A percentile compares a stretch with the other conserved stretches of the same genome.
Conservation (phyloP, 2,888 invertebrate species). For the Rugalucina vietnamica region DNA sequence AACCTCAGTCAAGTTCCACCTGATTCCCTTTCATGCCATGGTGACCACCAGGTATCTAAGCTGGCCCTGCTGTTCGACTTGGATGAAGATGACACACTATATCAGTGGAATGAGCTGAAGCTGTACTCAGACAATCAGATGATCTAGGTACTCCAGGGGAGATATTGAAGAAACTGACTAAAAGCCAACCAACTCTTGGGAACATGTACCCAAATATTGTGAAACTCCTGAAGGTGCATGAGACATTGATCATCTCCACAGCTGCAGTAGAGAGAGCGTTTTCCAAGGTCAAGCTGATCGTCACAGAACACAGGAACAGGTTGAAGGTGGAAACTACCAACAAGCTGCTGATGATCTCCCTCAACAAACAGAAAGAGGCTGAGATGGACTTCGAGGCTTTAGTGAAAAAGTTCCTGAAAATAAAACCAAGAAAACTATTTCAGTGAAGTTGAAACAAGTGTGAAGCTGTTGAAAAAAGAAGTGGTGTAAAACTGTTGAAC, state of each 20-base stretch:
- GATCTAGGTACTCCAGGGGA: background rate
- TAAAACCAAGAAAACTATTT: no score
- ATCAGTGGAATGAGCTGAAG: constrained; percentile 26
- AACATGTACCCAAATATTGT: constrained; percentile 23
- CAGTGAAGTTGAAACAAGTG: no score
- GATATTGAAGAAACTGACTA: background rate
- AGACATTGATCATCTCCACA: constrained; percentile 43
- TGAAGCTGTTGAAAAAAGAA: no score
- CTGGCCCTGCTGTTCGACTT: constrained; percentile 18
- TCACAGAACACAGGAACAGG: constrained; percentile 45
- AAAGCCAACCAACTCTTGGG: constrained; percentile 18
- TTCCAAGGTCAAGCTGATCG: constrained; percentile 35
- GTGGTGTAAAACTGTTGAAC: no score
- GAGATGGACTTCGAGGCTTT: constrained; percentile 19
- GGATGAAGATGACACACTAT: constrained; percentile 7
- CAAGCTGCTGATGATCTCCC: constrained; percentile 2
- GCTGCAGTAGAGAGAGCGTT: constrained; percentile 47
- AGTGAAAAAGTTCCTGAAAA: background rate
- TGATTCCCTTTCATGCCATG: constrained; percentile 24
- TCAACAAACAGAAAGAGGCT: constrained; percentile 12
- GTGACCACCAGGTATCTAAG: constrained; percentile 17
- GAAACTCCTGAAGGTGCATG: constrained; percentile 19
- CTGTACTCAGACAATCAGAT: background rate
- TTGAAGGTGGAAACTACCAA: constrained; percentile 28
- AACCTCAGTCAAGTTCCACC: constrained; percentile 25